Conservation (phyloP, 2,113 vertebrate genomes). For the Myotis davidii region DNA sequence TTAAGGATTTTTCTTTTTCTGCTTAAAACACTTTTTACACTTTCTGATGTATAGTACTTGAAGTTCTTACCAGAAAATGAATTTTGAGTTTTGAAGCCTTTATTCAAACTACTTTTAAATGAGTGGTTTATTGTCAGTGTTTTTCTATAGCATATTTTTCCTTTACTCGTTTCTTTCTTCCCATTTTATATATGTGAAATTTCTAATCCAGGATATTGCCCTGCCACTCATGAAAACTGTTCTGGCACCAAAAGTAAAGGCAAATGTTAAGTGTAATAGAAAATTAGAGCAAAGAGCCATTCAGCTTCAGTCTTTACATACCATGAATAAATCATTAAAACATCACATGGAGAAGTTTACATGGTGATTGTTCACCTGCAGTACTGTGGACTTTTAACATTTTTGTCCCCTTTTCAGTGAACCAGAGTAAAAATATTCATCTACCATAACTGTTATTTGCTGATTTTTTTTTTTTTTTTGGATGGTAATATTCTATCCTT, state of each 20-base stretch:
- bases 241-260: conserved; percentile 78
- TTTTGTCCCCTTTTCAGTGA: conserved; percentile 81
- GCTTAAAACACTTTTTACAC: conserved; percentile 80
- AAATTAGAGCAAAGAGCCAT: conserved; percentile 88
- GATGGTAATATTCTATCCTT: conserved; percentile 89
- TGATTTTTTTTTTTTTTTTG: conserved; percentile 74
- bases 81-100: conserved; percentile 76
- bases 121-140: conserved; percentile 79
- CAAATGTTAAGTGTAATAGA: conserved; percentile 60
- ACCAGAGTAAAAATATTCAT: conserved; percentile 85
- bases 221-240: conserved; percentile 70
- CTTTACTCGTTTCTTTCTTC: conserved; percentile 27
- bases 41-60: conserved; percentile 87
- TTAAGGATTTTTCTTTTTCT: conserved; percentile 71
- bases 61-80: conserved; percentile 81
- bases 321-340: conserved; percentile 77
- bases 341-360: conserved; percentile 84
- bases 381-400: conserved; percentile 86
- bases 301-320: conserved; percentile 86
- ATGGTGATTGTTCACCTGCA: conserved; percentile 86
- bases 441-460: conserved; percentile 86
- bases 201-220: conserved; percentile 68
- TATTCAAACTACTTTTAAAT: conserved; percentile 70
- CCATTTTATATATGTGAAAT: neutral
- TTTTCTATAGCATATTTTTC: conserved; percentile 45